These are phyloP conservation scores for Exephanes ischioxanthus DNA, from an alignment of 2,888 invertebrate species.

Conservation along the genomic window DNA sequence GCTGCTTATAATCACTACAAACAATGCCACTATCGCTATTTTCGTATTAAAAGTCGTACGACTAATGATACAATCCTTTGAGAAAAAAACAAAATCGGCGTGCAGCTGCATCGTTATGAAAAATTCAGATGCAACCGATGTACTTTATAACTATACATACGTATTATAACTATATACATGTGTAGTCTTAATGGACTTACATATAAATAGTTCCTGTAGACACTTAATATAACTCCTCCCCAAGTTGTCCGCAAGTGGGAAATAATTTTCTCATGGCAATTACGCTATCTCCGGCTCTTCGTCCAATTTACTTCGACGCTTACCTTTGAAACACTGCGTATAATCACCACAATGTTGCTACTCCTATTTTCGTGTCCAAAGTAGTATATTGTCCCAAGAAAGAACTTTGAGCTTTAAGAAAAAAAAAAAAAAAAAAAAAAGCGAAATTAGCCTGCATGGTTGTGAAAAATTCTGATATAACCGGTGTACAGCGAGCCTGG, in stretches of 20 bases:
- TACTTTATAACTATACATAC: too few species aligned
- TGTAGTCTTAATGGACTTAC: too few species aligned
- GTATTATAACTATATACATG: too few species aligned
- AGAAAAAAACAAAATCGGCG: background rate
- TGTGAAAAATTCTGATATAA: background rate
- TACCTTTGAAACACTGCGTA: background rate
- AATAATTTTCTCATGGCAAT: conserved; percentile 25
- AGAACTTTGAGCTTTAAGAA: background rate
- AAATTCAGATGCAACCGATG: background rate
- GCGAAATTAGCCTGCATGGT: background rate
- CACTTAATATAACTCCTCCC: conserved; percentile 10
- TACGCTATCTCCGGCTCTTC: background rate
- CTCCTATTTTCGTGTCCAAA: too few species aligned
- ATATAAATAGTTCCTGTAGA: background rate
- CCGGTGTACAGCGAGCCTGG: conserved; percentile 3
- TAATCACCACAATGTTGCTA: background rate
- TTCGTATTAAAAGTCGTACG: too few species aligned
- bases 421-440: background rate
- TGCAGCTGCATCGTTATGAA: background rate
- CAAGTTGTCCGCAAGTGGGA: conserved; percentile 32
- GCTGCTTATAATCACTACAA: background rate
- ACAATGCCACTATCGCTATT: background rate
- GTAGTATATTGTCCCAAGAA: too few species aligned
- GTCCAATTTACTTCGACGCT: background rate
- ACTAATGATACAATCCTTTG: background rate